phyloP scores from a whole-genome alignment of 1,140 invertebrate genomes.

The Lepidurus couesii region DNA sequence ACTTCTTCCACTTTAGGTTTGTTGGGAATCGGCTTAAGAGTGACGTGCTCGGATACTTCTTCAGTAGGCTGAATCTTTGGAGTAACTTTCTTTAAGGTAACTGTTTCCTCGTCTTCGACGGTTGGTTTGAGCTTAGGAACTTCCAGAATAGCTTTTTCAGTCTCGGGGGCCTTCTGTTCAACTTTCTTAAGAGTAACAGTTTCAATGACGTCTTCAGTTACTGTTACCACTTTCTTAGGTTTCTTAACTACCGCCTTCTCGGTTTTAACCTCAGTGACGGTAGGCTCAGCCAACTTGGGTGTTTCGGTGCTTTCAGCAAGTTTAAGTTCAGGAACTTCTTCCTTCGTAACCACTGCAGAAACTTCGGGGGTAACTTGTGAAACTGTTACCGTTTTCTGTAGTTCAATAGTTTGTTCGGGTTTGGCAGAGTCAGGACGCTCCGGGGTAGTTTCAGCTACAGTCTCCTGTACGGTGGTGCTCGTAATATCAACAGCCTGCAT shows the following conservation, averaged over 20 bases:
- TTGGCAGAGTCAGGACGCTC: background rate
- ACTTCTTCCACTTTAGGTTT: slow-evolving; percentile 23
- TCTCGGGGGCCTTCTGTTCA: slow-evolving; percentile 12
- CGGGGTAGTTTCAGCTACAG: slow-evolving; percentile 15
- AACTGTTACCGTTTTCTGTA: background rate
- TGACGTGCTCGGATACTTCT: slow-evolving; percentile 13
- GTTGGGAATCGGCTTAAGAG: background rate
- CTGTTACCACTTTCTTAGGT: slow-evolving; percentile 11
- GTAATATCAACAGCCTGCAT: background rate
- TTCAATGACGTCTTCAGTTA: background rate
- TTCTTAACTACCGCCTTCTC: slow-evolving; percentile 26
- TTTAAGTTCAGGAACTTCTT: slow-evolving; percentile 19
- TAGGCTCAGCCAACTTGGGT: background rate
- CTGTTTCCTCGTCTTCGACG: slow-evolving; percentile 24
- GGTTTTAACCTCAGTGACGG: slow-evolving; percentile 28
- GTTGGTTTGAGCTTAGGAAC: slow-evolving; percentile 31
- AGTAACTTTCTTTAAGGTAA: background rate
- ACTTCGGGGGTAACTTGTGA: background rate
- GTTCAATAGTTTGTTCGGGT: background rate
- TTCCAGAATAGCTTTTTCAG: slow-evolving; percentile 27
- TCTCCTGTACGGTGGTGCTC: background rate
- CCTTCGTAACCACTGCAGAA: background rate
- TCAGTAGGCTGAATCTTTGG: background rate
- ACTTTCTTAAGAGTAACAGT: slow-evolving; percentile 1
- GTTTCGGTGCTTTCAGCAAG: background rate